These are phyloP conservation scores for Hypsopygia costalis DNA, from an alignment of 2,888 invertebrate genomes.

Conservation along the genomic window DNA sequence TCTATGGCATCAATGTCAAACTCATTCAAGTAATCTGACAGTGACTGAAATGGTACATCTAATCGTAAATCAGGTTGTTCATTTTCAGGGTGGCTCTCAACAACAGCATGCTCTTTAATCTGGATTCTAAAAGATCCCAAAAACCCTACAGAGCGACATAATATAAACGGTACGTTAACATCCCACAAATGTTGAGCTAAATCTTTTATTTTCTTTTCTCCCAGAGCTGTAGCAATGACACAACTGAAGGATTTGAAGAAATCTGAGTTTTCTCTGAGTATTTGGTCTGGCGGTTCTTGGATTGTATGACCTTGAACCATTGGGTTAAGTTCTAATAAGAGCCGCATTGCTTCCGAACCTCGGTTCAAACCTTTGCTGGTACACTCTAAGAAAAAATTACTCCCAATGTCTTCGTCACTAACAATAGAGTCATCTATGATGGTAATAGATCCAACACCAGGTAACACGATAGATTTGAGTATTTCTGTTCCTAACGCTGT, in stretches of 20 bases:
- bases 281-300: constrained; percentile 92
- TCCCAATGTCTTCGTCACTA: constrained; percentile 94
- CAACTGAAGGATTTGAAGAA: constrained; percentile 94
- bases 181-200: constrained; percentile 92
- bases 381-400: constrained; percentile 95
- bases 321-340: constrained; percentile 93
- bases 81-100: constrained; percentile 98
- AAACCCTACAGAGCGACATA: constrained; percentile 95
- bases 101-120: constrained; percentile 89
- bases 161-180: constrained; percentile 90
- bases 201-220: constrained; percentile 87
- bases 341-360: constrained; percentile 90
- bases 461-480: constrained; percentile 95
- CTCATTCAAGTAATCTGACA: constrained; percentile 86
- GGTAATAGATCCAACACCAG: constrained; percentile 95
- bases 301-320: constrained; percentile 96
- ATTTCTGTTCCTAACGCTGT: constrained; percentile 96
- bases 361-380: constrained; percentile 91
- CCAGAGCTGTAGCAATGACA: constrained; percentile 89
- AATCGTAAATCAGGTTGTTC: constrained; percentile 91
- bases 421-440: constrained; percentile 94
- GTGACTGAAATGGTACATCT: constrained; percentile 90
- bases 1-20: constrained; percentile 86
- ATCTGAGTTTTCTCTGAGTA: constrained; percentile 91
- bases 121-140: constrained; percentile 95